Percentiles rank a stretch among this genome's conserved stretches.
These are phyloP conservation scores for Hymenopus coronatus DNA, from an alignment of 2,888 invertebrate genomes.

Conservation along the genomic window DNA sequence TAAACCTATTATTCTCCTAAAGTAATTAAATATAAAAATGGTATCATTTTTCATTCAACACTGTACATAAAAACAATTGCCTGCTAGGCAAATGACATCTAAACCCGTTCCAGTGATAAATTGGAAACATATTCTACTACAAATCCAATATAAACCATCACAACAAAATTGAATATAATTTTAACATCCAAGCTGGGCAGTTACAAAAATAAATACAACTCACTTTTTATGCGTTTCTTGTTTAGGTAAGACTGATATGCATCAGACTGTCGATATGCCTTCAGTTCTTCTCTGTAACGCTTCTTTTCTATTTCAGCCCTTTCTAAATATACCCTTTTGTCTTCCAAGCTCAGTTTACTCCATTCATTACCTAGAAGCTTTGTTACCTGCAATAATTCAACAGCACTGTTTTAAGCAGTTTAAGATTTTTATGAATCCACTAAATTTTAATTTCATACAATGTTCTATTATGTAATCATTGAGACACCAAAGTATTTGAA, in stretches of 20 bases:
- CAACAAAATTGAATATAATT: too few relatives aligned
- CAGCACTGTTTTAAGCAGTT: neutral
- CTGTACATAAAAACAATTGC: too few relatives aligned
- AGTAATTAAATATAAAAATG: too few relatives aligned
- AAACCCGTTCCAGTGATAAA: too few relatives aligned
- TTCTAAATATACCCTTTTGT: slow-evolving; percentile 55
- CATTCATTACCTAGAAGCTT: slow-evolving; percentile 57
- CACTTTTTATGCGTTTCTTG: slow-evolving; percentile 50
- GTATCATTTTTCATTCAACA: too few relatives aligned
- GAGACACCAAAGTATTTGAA: too few relatives aligned
- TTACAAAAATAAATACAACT: slow-evolving; percentile 9
- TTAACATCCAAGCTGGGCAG: neutral
- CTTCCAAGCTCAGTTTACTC: slow-evolving; percentile 53
- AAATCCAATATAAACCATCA: too few relatives aligned
- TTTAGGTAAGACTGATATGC: slow-evolving; percentile 54
- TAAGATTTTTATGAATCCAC: neutral
- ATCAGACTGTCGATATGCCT: slow-evolving; percentile 55
- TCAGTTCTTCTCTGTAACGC: slow-evolving; percentile 55
- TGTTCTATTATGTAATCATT: too few relatives aligned
- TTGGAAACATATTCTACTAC: too few relatives aligned
- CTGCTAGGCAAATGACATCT: too few relatives aligned
- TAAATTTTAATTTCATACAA: neutral
- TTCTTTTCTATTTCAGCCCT: slow-evolving; percentile 57
- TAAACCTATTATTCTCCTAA: too few relatives aligned
- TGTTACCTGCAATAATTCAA: slow-evolving; percentile 44